Evolutionary conservation across 2,888 invertebrate species (phyloP).

Genomic region (Deroplatys truncata): DNA sequence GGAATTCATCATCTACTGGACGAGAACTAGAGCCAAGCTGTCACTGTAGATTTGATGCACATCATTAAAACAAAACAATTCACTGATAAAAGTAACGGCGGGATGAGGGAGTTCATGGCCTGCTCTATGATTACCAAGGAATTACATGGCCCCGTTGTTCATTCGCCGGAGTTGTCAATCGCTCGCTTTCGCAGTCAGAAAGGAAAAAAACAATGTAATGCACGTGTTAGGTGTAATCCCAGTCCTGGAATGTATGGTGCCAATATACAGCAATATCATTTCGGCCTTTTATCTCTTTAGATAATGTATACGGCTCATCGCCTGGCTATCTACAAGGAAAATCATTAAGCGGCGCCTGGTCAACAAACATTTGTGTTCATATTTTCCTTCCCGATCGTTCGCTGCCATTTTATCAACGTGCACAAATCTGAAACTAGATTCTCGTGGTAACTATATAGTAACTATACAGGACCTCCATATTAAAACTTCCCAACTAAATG

Average conservation of each 20-base stretch:
- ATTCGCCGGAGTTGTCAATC: neutral
- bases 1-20: neutral
- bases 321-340: neutral
- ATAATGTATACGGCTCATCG: neutral
- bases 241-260: neutral
- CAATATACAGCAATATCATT: neutral
- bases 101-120: neutral
- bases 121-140: neutral
- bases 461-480: no score
- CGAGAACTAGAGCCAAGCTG: neutral
- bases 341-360: neutral
- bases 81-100: neutral
- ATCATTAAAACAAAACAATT: neutral
- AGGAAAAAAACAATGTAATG: neutral
- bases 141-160: neutral
- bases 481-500: no score
- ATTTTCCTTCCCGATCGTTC: neutral
- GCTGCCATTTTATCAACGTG: neutral
- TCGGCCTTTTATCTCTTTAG: neutral
- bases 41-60: neutral
- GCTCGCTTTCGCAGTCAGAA: neutral
- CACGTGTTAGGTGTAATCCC: neutral
- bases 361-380: neutral
- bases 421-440: no score
- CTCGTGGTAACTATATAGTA: no score